Percentiles rank a stretch among this genome's conserved stretches.
Evolutionary conservation across 2,888 invertebrate genomes (phyloP).

Genomic region (Caradrina clavipalpis): DNA sequence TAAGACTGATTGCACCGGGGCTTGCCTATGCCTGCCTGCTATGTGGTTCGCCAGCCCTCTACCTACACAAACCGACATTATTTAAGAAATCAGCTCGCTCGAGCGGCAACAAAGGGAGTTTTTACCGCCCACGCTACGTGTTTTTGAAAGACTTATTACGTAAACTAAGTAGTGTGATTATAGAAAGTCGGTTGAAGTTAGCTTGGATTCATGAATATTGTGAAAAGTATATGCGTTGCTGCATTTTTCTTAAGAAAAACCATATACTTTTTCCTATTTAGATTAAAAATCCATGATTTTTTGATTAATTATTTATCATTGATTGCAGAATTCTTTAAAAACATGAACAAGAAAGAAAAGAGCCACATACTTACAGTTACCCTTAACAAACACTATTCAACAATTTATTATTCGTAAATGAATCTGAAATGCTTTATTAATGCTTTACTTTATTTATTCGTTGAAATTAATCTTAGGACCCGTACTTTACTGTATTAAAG

Average conservation of each 20-base stretch:
- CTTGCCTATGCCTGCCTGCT: conserved; percentile 88
- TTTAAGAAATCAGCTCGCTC: conserved; percentile 90
- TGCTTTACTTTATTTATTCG: background rate
- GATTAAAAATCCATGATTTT: too few relatives aligned
- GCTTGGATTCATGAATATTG: conserved; percentile 20
- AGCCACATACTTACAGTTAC: background rate
- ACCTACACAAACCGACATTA: conserved; percentile 89
- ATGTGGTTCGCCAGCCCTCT: conserved; percentile 84
- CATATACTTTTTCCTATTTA: background rate
- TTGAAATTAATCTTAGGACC: rapidly evolving
- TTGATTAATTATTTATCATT: too few relatives aligned
- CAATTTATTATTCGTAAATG: background rate
- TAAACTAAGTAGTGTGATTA: conserved; percentile 69
- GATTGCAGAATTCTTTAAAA: background rate
- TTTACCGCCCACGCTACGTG: conserved; percentile 85
- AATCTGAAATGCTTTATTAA: too few relatives aligned
- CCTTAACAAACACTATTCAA: too few relatives aligned
- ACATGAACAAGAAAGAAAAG: background rate
- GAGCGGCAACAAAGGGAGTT: conserved; percentile 88
- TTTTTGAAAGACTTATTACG: conserved; percentile 80
- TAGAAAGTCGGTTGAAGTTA: conserved; percentile 49
- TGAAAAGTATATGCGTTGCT: conserved; percentile 2
- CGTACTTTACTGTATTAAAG: background rate
- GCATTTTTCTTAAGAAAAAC: background rate
- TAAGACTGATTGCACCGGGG: conserved; percentile 89